Evolutionary conservation across 2,113 vertebrate species (phyloP).

Genomic region (Romanogobio albipinnatus): DNA sequence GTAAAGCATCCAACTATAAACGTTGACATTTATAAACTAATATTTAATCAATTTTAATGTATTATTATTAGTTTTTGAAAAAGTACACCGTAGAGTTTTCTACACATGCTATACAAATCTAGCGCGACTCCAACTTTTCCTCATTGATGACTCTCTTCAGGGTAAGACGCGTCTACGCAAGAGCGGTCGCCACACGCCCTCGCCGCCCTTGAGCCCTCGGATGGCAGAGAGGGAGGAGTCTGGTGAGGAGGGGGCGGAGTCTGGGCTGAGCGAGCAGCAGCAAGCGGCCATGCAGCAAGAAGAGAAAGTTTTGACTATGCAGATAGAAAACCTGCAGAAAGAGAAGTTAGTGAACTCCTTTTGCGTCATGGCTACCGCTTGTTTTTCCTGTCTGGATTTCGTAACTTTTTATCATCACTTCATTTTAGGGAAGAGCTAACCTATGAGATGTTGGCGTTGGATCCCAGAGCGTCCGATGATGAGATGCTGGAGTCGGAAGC

Average conservation of each 20-base stretch:
- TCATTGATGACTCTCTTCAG: constrained; percentile 63
- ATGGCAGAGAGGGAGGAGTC: constrained; percentile 76
- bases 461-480: constrained; percentile 89
- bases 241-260: constrained; percentile 75
- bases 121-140: neutral
- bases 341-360: constrained; percentile 83
- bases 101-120: neutral
- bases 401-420: neutral
- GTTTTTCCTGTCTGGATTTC: neutral
- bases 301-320: constrained; percentile 86
- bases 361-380: neutral
- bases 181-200: constrained; percentile 70
- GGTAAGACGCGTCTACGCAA: constrained; percentile 79
- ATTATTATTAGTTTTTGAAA: neutral
- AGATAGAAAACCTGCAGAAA: constrained; percentile 93
- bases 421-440: constrained; percentile 88
- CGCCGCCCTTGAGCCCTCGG: constrained; percentile 77
- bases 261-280: constrained; percentile 83
- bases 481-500: constrained; percentile 92
- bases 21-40: neutral
- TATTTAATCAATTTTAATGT: neutral
- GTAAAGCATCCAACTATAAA: neutral
- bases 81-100: neutral
- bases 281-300: constrained; percentile 91
- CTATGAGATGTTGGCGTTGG: constrained; percentile 90